Percentiles rank a stretch among this genome's conserved stretches.
phyloP scores from a whole-genome alignment of 2,888 invertebrate genomes.

The Eumacrocentrus americanus region DNA sequence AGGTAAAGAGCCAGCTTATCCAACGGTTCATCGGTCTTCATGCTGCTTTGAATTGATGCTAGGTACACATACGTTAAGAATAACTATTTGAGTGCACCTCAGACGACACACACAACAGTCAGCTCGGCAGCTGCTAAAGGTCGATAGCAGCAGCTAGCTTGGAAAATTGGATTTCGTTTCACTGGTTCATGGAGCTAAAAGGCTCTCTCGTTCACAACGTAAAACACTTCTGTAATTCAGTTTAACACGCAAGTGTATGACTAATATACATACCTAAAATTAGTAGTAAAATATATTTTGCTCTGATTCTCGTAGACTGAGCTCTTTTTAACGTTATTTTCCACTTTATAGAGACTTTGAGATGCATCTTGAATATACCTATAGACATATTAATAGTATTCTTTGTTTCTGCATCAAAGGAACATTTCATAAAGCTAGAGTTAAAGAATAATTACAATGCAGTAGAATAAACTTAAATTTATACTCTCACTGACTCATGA shows the following conservation, averaged over 20 bases:
- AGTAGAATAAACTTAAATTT: constrained; percentile 12
- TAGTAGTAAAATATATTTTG: not conserved
- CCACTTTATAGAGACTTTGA: not conserved
- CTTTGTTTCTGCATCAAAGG: too few species aligned
- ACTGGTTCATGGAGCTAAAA: not conserved
- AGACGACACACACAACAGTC: not conserved
- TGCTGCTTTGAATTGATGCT: not conserved
- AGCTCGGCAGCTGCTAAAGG: not conserved
- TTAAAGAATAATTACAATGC: not conserved
- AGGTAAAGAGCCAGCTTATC: not conserved
- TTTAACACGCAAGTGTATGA: not conserved
- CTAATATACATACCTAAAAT: not conserved
- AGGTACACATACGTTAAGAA: not conserved
- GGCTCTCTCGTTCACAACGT: not conserved
- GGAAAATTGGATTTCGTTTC: not conserved
- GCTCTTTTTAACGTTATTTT: not conserved
- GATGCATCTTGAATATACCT: too few species aligned
- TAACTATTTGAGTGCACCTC: not conserved
- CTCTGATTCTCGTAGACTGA: not conserved
- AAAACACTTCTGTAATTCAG: not conserved
- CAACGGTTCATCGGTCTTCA: not conserved
- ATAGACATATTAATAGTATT: too few species aligned
- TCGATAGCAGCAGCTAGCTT: not conserved
- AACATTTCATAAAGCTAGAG: too few species aligned
- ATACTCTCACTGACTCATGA: constrained; percentile 4